phyloP scores from a whole-genome alignment of 2,888 invertebrate species.

The Sceliomorpha sp. region DNA sequence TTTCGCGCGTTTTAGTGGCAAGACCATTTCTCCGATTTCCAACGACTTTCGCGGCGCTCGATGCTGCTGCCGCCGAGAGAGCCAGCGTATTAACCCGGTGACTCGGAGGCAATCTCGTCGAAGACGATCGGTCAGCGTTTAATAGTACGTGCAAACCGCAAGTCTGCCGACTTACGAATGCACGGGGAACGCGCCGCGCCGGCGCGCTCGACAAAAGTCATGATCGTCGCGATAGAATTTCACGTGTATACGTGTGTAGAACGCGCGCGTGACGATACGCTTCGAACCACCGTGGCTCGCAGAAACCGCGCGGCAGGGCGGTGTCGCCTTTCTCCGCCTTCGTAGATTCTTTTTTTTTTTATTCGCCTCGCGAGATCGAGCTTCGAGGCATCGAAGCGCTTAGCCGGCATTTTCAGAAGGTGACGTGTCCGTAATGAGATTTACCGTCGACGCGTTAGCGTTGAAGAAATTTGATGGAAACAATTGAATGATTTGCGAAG shows the following conservation, averaged over 20 bases:
- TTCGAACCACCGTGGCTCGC: no score
- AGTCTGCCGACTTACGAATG: neutral
- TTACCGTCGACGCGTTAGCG: no score
- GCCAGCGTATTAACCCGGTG: constrained; percentile 2
- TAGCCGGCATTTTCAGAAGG: no score
- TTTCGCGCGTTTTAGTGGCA: neutral
- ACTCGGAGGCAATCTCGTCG: neutral
- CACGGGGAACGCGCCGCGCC: neutral
- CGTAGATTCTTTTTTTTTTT: constrained; percentile 2
- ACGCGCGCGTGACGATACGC: no score
- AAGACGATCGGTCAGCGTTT: neutral
- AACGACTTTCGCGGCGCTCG: constrained; percentile 7
- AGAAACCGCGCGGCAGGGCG: no score
- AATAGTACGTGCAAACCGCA: no score
- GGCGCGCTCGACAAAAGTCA: constrained; percentile 4
- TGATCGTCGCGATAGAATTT: neutral
- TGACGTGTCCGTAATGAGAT: no score
- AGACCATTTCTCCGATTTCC: constrained; percentile 12
- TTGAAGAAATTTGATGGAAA: no score
- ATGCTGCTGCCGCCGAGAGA: constrained; percentile 1
- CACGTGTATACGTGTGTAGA: neutral
- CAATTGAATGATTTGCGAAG: no score
- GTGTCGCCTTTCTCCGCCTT: no score
- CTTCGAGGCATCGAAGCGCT: no score
- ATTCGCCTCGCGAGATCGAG: no score